Conservation (phyloP, 2,797 vertebrate species). For the Poecile montanus region DNA sequence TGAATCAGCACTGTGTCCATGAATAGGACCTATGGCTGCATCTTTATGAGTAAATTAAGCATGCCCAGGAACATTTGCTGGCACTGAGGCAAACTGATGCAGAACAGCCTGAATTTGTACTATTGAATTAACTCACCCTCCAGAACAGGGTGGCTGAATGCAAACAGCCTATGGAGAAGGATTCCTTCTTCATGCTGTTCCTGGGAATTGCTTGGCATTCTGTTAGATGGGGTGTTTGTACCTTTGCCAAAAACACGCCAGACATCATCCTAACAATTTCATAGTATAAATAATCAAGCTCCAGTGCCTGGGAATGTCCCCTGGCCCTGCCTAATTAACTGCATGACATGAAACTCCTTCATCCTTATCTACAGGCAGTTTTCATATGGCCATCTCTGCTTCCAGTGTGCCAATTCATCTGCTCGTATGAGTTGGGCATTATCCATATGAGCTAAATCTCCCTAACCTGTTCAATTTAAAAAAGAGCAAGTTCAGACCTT, state of each 20-base stretch:
- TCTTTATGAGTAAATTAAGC: conserved; percentile 35
- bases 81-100: conserved; percentile 20
- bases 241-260: conserved; percentile 44
- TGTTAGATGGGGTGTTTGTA: conserved; percentile 4
- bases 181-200: neutral
- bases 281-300: conserved; percentile 35
- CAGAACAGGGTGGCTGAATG: neutral
- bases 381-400: neutral
- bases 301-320: conserved; percentile 25
- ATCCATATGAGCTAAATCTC: neutral
- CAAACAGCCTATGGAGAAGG: conserved; percentile 17
- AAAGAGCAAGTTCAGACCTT: neutral
- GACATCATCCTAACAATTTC: conserved; percentile 26
- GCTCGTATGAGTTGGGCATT: neutral
- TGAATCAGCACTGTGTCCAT: neutral
- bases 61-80: conserved; percentile 36
- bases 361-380: neutral
- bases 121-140: conserved; percentile 19
- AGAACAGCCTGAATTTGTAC: neutral
- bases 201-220: conserved; percentile 39
- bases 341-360: conserved; percentile 7
- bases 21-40: conserved; percentile 42
- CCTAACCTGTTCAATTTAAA: neutral
- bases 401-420: neutral
- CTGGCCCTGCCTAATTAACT: conserved; percentile 26